Evolutionary conservation across 2,113 vertebrate genomes (phyloP).

Genomic region (Esox niger): DNA sequence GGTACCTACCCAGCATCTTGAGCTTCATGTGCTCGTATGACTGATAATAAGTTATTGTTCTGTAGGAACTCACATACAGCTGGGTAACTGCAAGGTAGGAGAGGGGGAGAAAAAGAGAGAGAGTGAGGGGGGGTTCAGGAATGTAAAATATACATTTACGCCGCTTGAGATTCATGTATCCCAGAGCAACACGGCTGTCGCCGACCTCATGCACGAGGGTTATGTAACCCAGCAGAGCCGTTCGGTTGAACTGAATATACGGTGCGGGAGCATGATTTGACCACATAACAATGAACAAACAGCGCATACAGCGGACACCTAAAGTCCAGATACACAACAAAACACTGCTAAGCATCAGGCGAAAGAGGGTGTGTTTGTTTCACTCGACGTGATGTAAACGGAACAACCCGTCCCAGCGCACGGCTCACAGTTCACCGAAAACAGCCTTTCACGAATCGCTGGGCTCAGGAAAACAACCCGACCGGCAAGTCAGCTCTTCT

Average conservation of each 20-base stretch:
- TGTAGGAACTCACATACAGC: conserved; percentile 99
- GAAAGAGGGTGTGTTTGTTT: not conserved
- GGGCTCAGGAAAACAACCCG: conserved; percentile 19
- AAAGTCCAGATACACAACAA: not conserved
- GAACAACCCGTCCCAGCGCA: not conserved
- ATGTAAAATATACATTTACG: not conserved
- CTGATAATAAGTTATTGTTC: conserved; percentile 99
- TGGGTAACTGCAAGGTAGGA: conserved; percentile 82
- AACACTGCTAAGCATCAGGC: not conserved
- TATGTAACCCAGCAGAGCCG: not conserved
- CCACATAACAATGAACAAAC: not conserved
- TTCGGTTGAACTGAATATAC: not conserved
- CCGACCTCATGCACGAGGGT: not conserved
- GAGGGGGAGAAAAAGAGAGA: not conserved
- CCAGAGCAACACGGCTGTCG: not conserved
- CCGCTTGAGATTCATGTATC: not conserved
- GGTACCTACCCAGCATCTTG: conserved; percentile 93
- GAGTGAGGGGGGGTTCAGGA: conserved; percentile 9
- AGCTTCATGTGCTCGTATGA: conserved; percentile 98
- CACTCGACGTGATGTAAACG: not conserved
- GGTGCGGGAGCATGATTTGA: not conserved
- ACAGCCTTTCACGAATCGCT: not conserved
- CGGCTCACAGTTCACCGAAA: not conserved
- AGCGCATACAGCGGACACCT: not conserved
- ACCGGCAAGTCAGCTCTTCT: not conserved